These are phyloP conservation scores for Cerceris rybyensis DNA, from an alignment of 2,888 invertebrate species.

Conservation along the genomic window DNA sequence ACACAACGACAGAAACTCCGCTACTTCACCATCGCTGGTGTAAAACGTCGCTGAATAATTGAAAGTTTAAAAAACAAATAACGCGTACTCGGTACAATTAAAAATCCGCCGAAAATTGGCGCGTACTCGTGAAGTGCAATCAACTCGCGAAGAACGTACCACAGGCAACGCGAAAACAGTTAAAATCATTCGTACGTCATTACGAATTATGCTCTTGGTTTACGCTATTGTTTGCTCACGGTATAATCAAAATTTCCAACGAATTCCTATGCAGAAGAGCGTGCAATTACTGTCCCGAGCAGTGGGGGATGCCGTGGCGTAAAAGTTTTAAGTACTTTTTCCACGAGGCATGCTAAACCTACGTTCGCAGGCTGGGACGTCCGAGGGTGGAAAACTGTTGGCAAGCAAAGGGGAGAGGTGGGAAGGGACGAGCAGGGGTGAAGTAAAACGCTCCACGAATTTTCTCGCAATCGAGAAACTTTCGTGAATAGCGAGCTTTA, in stretches of 20 bases:
- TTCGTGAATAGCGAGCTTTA: constrained; percentile 55
- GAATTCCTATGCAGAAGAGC: neutral
- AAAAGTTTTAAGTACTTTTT: constrained; percentile 65
- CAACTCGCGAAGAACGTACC: too few species aligned
- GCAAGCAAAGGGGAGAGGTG: constrained; percentile 21
- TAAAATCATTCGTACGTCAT: neutral
- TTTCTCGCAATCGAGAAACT: constrained; percentile 66
- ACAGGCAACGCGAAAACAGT: neutral
- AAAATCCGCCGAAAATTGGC: too few species aligned
- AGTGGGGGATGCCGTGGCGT: constrained; percentile 31
- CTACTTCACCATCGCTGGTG: too few species aligned
- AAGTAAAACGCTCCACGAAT: constrained; percentile 42
- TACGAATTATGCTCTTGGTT: neutral
- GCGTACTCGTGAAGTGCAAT: too few species aligned
- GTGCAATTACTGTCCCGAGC: constrained; percentile 46
- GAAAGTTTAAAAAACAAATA: too few species aligned
- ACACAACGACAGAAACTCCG: too few species aligned
- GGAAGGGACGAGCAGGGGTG: constrained; percentile 5
- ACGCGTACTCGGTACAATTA: too few species aligned
- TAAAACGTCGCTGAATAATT: too few species aligned
- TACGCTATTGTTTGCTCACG: neutral
- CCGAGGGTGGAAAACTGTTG: constrained; percentile 47
- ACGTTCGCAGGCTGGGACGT: constrained; percentile 43
- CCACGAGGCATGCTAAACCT: constrained; percentile 48
- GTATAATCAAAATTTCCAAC: neutral